These are phyloP conservation scores for Salticus scenicus DNA, from an alignment of 2,888 invertebrate species.

Conservation along the genomic window DNA sequence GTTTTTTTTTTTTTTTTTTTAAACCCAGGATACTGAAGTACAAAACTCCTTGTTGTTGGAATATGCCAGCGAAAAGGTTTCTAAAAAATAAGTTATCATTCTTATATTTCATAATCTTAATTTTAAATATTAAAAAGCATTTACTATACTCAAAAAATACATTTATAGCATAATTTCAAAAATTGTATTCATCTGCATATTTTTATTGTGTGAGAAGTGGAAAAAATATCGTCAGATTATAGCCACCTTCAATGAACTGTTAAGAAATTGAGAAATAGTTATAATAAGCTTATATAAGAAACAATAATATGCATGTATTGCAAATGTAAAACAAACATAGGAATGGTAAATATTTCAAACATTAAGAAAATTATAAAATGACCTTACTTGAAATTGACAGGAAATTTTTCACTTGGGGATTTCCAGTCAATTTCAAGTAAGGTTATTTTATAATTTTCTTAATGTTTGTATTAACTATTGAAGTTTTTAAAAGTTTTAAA, in stretches of 20 bases:
- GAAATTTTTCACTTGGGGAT: too few species aligned
- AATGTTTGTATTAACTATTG: too few species aligned
- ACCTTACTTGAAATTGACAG: too few species aligned
- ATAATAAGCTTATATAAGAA: background rate
- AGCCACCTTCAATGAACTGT: background rate
- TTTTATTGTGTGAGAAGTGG: background rate
- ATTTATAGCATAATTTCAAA: background rate
- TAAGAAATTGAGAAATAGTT: background rate
- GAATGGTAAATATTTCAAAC: background rate
- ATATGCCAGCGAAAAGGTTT: background rate
- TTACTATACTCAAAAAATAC: background rate
- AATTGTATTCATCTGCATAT: background rate
- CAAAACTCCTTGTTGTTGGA: conserved; percentile 1
- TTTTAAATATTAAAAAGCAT: background rate
- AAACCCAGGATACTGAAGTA: background rate
- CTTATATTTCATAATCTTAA: background rate
- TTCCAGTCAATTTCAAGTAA: too few species aligned
- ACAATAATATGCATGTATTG: background rate
- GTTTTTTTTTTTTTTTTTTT: conserved; percentile 13
- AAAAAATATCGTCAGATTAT: background rate
- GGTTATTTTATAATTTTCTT: too few species aligned
- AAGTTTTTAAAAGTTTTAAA: too few species aligned
- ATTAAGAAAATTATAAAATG: too few species aligned
- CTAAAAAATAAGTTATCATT: background rate
- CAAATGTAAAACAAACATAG: background rate